Base-by-base conservation (phyloP, 2,113 vertebrate genomes). In the Dipodomys stephensi region DNA sequence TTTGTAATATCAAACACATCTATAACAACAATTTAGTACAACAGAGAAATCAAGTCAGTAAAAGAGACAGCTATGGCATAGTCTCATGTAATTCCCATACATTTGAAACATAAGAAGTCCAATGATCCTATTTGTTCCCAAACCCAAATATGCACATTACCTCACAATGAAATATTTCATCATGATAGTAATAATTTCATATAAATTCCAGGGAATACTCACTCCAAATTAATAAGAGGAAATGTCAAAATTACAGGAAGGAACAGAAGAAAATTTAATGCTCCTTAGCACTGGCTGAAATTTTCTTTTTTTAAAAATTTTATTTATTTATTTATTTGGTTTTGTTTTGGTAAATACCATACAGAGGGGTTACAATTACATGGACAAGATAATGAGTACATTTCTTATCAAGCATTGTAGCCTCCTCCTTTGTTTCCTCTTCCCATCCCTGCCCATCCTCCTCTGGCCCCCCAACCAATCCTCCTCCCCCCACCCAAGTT, bases 151-250 rank as follows among this genome's bases (percentile, higher is more conserved):
- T 80, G 18, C 23, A 2, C 62, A 39, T 64, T 93, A 83, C 72
- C 8, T 71, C 10, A 74, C 69, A 62, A 22, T 15, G 2, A 65
- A 32, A 89, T 7, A 13, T 46, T 88, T 91, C 77, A 89, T 96
- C 87, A 39, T 81, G 94, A 89, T 10, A 71, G 88, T 74, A 92
- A 68, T 32, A 18, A 82, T 88, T 96, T 85, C 88, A 94, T 94
- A 87, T 62, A 94, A 49, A 84, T 94, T 72, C 90, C 35, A 94
- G 72, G 69, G 94, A 10, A 71, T 83, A 83, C 85, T 46, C 94
- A 93, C 27, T 96, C 65, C 97, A 73, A 80, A 2, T 18, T 84
- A n/a, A 12, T 65, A 89, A 94, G 72, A 19, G 13, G 25, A 20
- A 96, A 57, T 15, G 96, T 39, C 39, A 39, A 39, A 4, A 39